Evolutionary conservation across 2,797 vertebrate species (phyloP), one percentile per base, ranked within the genome.

Genomic region (Menidia menidia): DNA sequence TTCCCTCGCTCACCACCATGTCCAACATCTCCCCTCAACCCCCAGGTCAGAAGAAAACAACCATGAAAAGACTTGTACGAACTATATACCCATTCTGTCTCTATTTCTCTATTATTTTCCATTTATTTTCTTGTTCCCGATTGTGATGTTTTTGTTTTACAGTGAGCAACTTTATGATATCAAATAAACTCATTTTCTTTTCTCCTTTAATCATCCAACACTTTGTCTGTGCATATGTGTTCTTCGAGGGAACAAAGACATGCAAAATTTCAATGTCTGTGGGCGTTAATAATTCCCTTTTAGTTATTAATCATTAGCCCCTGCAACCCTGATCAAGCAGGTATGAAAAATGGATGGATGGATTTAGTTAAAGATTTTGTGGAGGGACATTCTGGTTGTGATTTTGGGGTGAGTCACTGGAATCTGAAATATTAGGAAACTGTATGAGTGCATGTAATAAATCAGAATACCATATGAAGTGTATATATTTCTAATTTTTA

Each of bases 101-200:
- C 75, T 71, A 64, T 75, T 87, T 81, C 59, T 30, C 42, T 79
- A 81, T 80, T 45, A 47, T 47, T 78, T 59, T 73, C 68, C 73
- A 67, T 82, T 79, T 41, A 67, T 82, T 79, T 41, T 80, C 60
- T 80, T 72, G 77, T 88, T 91, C 89, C 81, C 85, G 50, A 68
- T 78, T 85, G 88, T 91, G 64, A 87, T 78, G 90, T 92, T 81
- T 60, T 84, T 84, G 84, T 87, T 92, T 83, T 77, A 73, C 89
- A 86, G 59, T 88, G 71, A 87, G 71, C 80, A 84, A 85, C 75
- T 78, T 64, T 84, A 82, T 80, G 70, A 77, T 81, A 88, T 80
- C 42, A 33, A 81, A 88, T 89, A 87, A 91, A 91, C 8, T 8
- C 2, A 13, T 63, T 81, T 71, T 73, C 59, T 71, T 65, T 83